phyloP scores from a whole-genome alignment of 2,888 invertebrate genomes.

The Taphrorychus bicolor region DNA sequence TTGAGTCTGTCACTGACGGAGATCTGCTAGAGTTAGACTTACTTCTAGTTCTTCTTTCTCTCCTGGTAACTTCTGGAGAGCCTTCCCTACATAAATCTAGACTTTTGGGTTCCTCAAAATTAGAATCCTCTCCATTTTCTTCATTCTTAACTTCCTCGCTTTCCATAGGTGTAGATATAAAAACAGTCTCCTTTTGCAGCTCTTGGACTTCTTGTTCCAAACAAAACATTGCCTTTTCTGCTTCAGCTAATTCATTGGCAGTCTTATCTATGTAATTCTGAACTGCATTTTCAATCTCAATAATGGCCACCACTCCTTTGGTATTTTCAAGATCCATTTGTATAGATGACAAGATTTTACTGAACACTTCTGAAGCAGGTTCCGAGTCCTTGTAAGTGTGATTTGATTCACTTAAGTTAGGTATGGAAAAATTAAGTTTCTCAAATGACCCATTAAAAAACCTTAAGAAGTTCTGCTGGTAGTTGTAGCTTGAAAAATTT shows the following conservation, averaged over 20 bases:
- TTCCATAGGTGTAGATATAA: neutral
- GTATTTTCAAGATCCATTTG: conserved; percentile 47
- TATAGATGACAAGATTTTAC: conserved; percentile 49
- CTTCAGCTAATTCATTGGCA: conserved; percentile 51
- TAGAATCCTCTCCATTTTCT: neutral
- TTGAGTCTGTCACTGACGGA: conserved; percentile 15
- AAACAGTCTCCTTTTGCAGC: neutral
- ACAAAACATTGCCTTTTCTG: conserved; percentile 54
- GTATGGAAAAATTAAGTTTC: conserved; percentile 61
- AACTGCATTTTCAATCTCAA: conserved; percentile 54
- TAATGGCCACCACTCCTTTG: conserved; percentile 50
- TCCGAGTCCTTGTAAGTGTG: conserved; percentile 54
- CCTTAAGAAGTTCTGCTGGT: conserved; percentile 28
- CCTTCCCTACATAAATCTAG: too few relatives aligned
- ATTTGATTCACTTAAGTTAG: conserved; percentile 59
- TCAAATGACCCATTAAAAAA: conserved; percentile 65
- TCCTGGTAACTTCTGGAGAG: conserved; percentile 9
- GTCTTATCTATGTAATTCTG: conserved; percentile 53
- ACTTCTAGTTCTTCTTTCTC: conserved; percentile 1
- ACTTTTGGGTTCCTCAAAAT: neutral
- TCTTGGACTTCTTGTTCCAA: conserved; percentile 57
- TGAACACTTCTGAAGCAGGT: conserved; percentile 51
- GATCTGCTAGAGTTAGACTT: neutral
- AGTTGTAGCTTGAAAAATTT: conserved; percentile 44
- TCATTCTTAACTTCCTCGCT: neutral